Evolutionary conservation across 2,797 vertebrate species (phyloP), one percentile per base, ranked within the genome.

Genomic region (Megalops cyprinoides): DNA sequence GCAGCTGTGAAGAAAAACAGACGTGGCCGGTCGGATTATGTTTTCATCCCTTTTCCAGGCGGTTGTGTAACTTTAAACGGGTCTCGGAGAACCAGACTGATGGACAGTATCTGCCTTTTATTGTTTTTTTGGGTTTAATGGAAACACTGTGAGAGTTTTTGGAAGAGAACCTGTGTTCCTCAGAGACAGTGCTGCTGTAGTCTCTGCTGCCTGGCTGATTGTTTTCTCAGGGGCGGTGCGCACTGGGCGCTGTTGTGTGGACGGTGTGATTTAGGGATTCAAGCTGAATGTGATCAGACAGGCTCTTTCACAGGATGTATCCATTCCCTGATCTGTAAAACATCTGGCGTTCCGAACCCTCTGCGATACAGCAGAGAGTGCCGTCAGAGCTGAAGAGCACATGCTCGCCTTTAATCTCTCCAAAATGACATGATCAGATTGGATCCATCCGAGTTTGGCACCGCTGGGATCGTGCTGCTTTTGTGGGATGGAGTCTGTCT

Each of bases 1-100:
- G 69, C 80, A 37, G 58, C 88, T 92, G 91, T 93, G 94, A 89
- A 88, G 90, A 88, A 73, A 75, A 51, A 81, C 86, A 88, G 80
- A 53, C 78, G 83, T 87, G 89, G 87, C 87, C 89, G 89, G 91
- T 89, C 87, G 88, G 91, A 84, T 0, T 79, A 82, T 82, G 78
- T 83, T 76, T 71, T 39, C 7, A 42, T 53, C 67, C 31, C 12
- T 65, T 65, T 65, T 65, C 5, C 60, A 65, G 42, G 18, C 12
- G 34, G 14, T 12, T 42, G 34, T 42, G 37, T 42, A 71, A 31
- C 53, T 42, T 18, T 12, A 53, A 76, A n/a, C 23, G 31, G 6
- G 48, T 12, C 75, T n/a, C 34, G 23, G n/a, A 74, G 15, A 14
- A 31, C 25, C 74, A 23, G 48, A 51, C 28, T 75, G 74, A 75